A percentile compares a stretch with the other conserved stretches of the same genome.
These are phyloP conservation scores for Timandra comae DNA, from an alignment of 2,888 invertebrate genomes.

Conservation along the genomic window DNA sequence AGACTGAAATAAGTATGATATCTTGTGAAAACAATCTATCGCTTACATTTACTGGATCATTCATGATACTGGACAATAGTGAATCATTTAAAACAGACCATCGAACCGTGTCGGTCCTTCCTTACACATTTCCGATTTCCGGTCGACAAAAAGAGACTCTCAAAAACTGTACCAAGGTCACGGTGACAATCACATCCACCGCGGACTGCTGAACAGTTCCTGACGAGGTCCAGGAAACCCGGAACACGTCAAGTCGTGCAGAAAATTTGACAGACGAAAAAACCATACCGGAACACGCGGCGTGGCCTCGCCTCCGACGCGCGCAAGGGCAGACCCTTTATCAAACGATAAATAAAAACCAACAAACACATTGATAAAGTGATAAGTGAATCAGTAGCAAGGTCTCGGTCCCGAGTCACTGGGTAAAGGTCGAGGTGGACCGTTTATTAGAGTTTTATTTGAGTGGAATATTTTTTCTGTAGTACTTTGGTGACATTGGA, in stretches of 20 bases:
- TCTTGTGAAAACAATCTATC: too few relatives aligned
- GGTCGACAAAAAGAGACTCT: constrained; percentile 3
- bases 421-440: constrained; percentile 62
- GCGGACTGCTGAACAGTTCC: too few relatives aligned
- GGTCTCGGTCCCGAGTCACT: constrained; percentile 51
- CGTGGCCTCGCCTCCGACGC: constrained; percentile 41
- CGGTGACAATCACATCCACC: constrained; percentile 1
- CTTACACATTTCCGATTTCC: too few relatives aligned
- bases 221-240: constrained; percentile 12
- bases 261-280: constrained; percentile 42
- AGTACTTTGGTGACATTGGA: constrained; percentile 21
- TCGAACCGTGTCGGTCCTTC: too few relatives aligned
- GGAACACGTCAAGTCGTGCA: constrained; percentile 53
- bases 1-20: too few relatives aligned
- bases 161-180: constrained; percentile 5
- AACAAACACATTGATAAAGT: constrained; percentile 44
- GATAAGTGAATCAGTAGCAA: constrained; percentile 45
- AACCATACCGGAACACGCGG: constrained; percentile 48
- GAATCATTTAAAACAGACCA: too few relatives aligned
- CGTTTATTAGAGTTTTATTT: constrained; percentile 23
- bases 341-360: constrained; percentile 52
- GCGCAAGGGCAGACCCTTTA: constrained; percentile 63
- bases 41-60: too few relatives aligned
- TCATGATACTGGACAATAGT: too few relatives aligned
- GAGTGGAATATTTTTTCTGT: constrained; percentile 27